These are phyloP conservation scores for Liasis olivaceus DNA, from an alignment of 2,797 vertebrate genomes.

Conservation along the genomic window DNA sequence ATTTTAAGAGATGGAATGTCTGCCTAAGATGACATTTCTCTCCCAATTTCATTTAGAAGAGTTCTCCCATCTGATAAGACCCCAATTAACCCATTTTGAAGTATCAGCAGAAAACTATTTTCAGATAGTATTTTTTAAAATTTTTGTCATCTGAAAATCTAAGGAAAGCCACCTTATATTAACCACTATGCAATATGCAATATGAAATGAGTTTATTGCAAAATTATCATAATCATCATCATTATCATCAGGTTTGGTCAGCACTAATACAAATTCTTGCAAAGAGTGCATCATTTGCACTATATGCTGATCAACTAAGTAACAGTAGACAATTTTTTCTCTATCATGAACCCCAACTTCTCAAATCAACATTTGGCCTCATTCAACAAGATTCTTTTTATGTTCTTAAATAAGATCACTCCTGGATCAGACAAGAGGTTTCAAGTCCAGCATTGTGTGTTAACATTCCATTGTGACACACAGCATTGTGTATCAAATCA, in stretches of 20 bases:
- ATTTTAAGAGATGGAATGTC: neutral
- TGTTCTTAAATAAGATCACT: neutral
- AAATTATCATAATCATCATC: neutral
- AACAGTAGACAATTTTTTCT: neutral
- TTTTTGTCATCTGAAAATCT: neutral
- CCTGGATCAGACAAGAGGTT: neutral
- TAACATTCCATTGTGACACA: neutral
- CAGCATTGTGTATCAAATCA: neutral
- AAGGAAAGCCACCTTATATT: neutral
- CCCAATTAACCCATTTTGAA: neutral
- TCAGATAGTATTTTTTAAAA: neutral
- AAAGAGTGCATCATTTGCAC: neutral
- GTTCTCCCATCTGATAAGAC: neutral
- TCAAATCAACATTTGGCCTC: neutral
- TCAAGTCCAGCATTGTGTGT: neutral
- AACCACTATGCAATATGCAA: neutral
- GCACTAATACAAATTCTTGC: neutral
- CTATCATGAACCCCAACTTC: neutral
- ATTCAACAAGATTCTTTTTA: neutral
- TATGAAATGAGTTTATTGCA: neutral
- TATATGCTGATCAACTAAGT: neutral
- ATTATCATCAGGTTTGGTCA: neutral
- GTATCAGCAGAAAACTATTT: neutral
- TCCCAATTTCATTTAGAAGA: neutral
- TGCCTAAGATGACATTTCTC: neutral